These are phyloP conservation scores for Yponomeuta sedellus DNA, from an alignment of 2,888 invertebrate genomes.

Conservation along the genomic window DNA sequence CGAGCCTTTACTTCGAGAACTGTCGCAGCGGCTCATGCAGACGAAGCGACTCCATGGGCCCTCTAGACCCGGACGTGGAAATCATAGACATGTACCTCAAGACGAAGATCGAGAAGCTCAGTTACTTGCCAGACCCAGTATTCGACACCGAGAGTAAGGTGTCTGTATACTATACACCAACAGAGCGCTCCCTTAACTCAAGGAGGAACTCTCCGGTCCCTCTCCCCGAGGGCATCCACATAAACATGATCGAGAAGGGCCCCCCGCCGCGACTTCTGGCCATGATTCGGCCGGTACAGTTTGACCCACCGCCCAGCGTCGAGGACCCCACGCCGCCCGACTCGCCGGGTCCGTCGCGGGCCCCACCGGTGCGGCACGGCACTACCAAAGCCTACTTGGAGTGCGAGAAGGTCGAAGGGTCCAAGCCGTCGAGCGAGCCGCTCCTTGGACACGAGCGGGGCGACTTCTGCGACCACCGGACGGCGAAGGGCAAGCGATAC, in stretches of 20 bases:
- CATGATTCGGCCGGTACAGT: constrained; percentile 48
- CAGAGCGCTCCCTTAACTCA: constrained; percentile 79
- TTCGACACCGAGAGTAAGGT: constrained; percentile 82
- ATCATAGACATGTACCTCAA: constrained; percentile 82
- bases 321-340: constrained; percentile 31
- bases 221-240: constrained; percentile 78
- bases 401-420: constrained; percentile 31
- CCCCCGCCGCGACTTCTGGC: constrained; percentile 53
- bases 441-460: constrained; percentile 48
- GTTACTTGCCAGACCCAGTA: constrained; percentile 66
- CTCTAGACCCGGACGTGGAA: constrained; percentile 80
- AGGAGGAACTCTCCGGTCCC: constrained; percentile 58
- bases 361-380: constrained; percentile 28
- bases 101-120: constrained; percentile 78
- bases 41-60: constrained; percentile 82
- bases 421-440: constrained; percentile 63
- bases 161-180: constrained; percentile 89
- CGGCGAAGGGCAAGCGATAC: constrained; percentile 23
- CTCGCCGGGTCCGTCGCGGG: constrained; percentile 26
- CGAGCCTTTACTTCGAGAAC: constrained; percentile 93
- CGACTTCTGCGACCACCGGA: constrained; percentile 26
- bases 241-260: constrained; percentile 78
- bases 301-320: constrained; percentile 35
- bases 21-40: constrained; percentile 91
- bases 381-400: constrained; percentile 32